phyloP scores from a whole-genome alignment of 1,140 invertebrate species.

The Chironomus striatipennis region DNA sequence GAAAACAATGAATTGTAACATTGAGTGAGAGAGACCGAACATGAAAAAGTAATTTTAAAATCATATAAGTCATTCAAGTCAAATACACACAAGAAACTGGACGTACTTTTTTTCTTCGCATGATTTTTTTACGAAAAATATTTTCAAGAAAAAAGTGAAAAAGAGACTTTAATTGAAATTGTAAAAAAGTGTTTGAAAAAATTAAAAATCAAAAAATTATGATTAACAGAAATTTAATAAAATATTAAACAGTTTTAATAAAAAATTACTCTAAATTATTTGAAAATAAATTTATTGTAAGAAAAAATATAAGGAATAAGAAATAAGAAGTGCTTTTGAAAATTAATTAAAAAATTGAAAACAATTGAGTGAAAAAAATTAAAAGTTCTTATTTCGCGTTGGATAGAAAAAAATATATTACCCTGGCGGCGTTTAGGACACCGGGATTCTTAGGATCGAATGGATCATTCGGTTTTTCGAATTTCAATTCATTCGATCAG shows the following conservation, averaged over 20 bases:
- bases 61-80: conserved; percentile 4
- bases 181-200: no score
- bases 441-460: conserved; percentile 19
- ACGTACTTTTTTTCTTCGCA: background rate
- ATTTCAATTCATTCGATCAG: conserved; percentile 17
- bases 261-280: background rate
- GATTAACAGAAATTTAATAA: no score
- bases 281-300: background rate
- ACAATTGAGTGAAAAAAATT: background rate
- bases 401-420: background rate
- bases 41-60: background rate
- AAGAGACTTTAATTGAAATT: no score
- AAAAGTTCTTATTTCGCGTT: background rate
- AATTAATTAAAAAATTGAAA: background rate
- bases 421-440: background rate
- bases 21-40: background rate
- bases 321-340: background rate
- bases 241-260: no score
- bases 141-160: no score
- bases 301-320: background rate
- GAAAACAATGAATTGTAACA: background rate
- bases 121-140: background rate
- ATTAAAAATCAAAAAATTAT: no score
- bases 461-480: conserved; percentile 16
- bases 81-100: background rate